A percentile compares a stretch with the other conserved stretches of the same genome.
phyloP scores from a whole-genome alignment of 2,797 vertebrate genomes.

The Microcaecilia unicolor region DNA sequence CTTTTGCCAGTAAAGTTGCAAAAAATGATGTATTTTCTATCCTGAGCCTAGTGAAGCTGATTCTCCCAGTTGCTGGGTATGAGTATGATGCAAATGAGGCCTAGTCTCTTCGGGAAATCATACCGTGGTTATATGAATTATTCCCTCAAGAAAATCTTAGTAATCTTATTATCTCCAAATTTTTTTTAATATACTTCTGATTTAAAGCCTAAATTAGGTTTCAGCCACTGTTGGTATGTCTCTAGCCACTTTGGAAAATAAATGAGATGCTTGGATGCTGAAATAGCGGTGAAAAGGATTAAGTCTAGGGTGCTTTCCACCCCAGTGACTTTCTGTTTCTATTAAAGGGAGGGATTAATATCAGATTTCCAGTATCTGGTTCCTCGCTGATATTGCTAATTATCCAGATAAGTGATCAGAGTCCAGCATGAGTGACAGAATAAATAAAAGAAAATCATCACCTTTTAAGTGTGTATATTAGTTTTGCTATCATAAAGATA shows the following conservation, averaged over 20 bases:
- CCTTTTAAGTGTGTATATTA: slow-evolving; percentile 33
- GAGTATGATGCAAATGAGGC: too few species aligned
- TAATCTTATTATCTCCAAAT: slow-evolving; percentile 25
- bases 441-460: slow-evolving; percentile 34
- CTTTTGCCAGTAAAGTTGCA: too few species aligned
- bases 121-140: slow-evolving; percentile 21
- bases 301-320: slow-evolving; percentile 49
- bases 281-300: slow-evolving; percentile 47
- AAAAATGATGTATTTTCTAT: too few species aligned
- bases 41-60: too few species aligned
- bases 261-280: slow-evolving; percentile 30
- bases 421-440: slow-evolving; percentile 41
- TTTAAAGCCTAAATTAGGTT: slow-evolving; percentile 39
- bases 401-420: slow-evolving; percentile 66
- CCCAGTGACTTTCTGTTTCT: slow-evolving; percentile 25
- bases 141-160: slow-evolving; percentile 22
- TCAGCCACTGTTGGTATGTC: slow-evolving; percentile 25
- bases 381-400: slow-evolving; percentile 64
- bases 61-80: too few species aligned
- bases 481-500: slow-evolving; percentile 29
- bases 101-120: slow-evolving; percentile 9
- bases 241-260: slow-evolving; percentile 43
- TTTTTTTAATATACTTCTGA: slow-evolving; percentile 27
- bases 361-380: slow-evolving; percentile 58
- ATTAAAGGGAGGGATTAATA: slow-evolving; percentile 64